Conservation (phyloP, 2,113 vertebrate species). For the Cynoglossus semilaevis region DNA sequence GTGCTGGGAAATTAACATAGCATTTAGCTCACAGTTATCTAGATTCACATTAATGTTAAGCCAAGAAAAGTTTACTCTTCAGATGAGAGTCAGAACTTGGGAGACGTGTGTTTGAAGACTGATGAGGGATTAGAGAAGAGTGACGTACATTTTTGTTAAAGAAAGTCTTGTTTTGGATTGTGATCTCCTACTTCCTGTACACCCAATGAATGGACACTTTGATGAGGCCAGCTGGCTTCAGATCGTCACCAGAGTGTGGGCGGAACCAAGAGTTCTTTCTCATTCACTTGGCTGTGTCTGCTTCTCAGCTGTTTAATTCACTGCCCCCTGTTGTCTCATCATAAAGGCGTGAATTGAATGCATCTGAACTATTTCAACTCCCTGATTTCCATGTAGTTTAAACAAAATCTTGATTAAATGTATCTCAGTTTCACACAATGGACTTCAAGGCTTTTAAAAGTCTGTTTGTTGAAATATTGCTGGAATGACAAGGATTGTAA, state of each 20-base stretch:
- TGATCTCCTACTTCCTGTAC: slow-evolving; percentile 27
- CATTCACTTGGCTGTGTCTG: slow-evolving; percentile 33
- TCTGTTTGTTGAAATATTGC: no score
- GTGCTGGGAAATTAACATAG: no score
- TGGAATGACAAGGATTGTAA: no score
- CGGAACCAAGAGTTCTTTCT: slow-evolving; percentile 20
- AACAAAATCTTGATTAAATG: background rate
- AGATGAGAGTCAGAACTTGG: no score
- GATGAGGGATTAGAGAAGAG: no score
- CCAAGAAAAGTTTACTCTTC: no score
- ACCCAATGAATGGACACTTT: slow-evolving; percentile 43
- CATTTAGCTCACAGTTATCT: no score
- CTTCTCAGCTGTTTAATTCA: slow-evolving; percentile 9
- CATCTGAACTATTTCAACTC: background rate
- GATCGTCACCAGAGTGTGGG: slow-evolving; percentile 45
- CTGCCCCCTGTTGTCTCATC: slow-evolving; percentile 9
- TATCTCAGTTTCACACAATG: no score
- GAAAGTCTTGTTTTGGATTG: slow-evolving; percentile 19
- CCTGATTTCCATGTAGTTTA: background rate
- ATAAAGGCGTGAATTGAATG: slow-evolving; percentile 18
- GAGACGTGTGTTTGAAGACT: no score
- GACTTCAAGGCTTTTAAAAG: no score
- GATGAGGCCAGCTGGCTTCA: slow-evolving; percentile 41
- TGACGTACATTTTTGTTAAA: background rate
- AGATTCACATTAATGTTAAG: no score